phyloP scores from a whole-genome alignment of 2,113 vertebrate species.

The Mixornis gularis region DNA sequence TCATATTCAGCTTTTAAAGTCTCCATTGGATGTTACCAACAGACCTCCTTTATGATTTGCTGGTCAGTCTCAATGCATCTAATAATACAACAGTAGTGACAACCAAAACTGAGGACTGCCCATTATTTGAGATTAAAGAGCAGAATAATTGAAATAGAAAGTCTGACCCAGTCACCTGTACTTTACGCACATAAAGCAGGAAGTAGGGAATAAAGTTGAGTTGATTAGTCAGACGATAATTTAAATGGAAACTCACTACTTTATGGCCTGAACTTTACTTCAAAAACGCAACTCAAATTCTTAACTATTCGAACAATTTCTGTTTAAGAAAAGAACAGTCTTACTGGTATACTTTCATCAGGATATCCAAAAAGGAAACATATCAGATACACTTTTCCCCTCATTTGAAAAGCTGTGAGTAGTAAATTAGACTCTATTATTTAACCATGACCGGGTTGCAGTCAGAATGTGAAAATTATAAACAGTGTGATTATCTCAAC shows the following conservation, averaged over 20 bases:
- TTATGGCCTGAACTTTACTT: not conserved
- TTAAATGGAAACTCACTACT: not conserved
- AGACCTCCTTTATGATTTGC: not conserved
- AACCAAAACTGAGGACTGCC: not conserved
- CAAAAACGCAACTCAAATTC: not conserved
- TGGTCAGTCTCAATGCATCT: not conserved
- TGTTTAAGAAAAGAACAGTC: not conserved
- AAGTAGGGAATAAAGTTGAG: not conserved
- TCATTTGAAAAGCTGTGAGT: not conserved
- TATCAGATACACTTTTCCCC: not conserved
- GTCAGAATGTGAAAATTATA: not conserved
- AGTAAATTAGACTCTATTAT: not conserved
- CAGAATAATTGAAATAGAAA: not conserved
- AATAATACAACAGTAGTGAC: not conserved
- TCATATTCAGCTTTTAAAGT: not conserved
- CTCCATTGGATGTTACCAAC: not conserved
- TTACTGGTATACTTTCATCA: not conserved
- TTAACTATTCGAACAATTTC: not conserved
- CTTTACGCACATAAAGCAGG: not conserved
- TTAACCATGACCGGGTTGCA: not conserved
- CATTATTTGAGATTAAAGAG: not conserved
- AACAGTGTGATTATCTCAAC: not conserved
- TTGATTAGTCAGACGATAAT: not conserved
- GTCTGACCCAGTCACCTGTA: not conserved
- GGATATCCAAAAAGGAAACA: not conserved